phyloP scores from a whole-genome alignment of 2,797 vertebrate genomes.

The Perodicticus potto region DNA sequence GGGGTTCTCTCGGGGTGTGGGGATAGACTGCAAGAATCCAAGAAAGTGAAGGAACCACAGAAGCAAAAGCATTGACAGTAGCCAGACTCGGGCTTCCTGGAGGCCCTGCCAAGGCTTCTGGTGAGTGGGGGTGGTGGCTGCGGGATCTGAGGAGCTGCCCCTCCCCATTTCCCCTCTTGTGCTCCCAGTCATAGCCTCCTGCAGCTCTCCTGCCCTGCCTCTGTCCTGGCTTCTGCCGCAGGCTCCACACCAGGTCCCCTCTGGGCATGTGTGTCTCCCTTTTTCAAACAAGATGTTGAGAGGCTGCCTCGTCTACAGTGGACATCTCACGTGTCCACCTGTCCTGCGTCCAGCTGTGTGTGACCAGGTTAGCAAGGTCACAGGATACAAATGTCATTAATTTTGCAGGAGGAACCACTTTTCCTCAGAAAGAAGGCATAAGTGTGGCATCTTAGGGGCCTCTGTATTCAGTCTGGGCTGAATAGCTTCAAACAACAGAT shows the following conservation, averaged over 20 bases:
- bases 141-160: neutral
- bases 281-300: neutral
- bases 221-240: neutral
- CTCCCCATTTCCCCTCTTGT: accelerated
- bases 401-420: neutral
- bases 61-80: neutral
- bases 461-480: neutral
- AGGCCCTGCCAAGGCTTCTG: neutral
- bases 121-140: neutral
- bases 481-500: neutral
- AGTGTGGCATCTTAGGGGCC: too few relatives aligned
- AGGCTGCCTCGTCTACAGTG: neutral
- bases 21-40: neutral
- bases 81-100: neutral
- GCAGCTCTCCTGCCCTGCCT: neutral
- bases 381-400: neutral
- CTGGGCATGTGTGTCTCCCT: neutral
- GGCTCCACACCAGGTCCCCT: too few relatives aligned
- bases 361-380: neutral
- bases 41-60: neutral
- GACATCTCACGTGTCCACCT: neutral
- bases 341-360: neutral
- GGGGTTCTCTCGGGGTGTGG: neutral
- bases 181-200: neutral
- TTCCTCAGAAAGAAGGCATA: neutral